These are phyloP conservation scores for Tethya wilhelma DNA, from an alignment of 37 sponge, comb jelly and placozoan species.

Conservation along the genomic window DNA sequence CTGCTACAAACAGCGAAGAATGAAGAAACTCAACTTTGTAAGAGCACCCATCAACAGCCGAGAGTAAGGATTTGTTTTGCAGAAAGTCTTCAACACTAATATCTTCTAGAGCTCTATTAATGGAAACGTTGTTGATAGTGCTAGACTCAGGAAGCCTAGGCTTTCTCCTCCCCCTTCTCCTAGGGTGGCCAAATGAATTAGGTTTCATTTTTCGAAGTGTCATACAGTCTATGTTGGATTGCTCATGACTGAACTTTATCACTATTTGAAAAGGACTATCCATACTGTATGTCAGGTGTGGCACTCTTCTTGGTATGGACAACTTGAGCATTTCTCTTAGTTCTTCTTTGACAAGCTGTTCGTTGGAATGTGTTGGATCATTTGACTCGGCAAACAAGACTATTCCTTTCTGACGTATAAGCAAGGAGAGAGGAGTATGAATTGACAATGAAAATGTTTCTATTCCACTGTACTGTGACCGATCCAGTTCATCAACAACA, in stretches of 20 bases:
- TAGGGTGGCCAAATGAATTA: slow-evolving; percentile 8
- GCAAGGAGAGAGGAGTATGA: no score
- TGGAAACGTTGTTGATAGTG: not conserved
- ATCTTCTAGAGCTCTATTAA: slow-evolving; percentile 27
- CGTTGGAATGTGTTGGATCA: no score
- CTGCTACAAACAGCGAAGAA: slow-evolving; percentile 68
- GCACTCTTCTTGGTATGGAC: not conserved
- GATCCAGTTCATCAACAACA: no score
- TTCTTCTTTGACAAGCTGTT: slow-evolving; percentile 50
- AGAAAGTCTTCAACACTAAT: slow-evolving; percentile 8
- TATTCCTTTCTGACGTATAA: no score
- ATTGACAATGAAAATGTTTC: no score
- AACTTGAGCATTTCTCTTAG: slow-evolving; percentile 11
- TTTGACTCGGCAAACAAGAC: no score
- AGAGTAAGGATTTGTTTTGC: slow-evolving; percentile 13
- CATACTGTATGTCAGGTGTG: not conserved
- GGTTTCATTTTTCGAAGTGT: slow-evolving; percentile 26
- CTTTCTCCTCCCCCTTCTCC: slow-evolving; percentile 3
- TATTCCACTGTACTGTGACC: no score
- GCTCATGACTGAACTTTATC: slow-evolving; percentile 33
- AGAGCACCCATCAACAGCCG: slow-evolving; percentile 9
- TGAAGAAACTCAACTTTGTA: slow-evolving; percentile 38
- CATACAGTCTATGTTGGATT: slow-evolving; percentile 10
- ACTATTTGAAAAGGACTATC: slow-evolving; percentile 48
- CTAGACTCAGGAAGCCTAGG: not conserved